A percentile compares a stretch with the other conserved stretches of the same genome.
Evolutionary conservation across 2,113 vertebrate species (phyloP).

Genomic region (Notarius quadriscutis): DNA sequence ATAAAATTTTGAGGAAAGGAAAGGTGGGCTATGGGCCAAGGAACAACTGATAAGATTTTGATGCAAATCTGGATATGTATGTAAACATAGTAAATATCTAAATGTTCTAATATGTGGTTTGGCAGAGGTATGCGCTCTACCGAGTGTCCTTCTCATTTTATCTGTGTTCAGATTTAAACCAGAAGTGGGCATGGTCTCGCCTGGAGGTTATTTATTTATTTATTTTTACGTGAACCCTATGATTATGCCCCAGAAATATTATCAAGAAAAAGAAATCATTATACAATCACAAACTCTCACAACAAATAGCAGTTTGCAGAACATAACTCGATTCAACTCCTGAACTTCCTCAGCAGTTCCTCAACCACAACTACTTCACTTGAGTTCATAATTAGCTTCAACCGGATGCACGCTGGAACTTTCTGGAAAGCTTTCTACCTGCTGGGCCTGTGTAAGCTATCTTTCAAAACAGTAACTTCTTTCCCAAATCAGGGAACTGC

Average conservation of each 20-base stretch:
- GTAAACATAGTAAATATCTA: no score
- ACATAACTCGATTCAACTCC: neutral
- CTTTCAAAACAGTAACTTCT: neutral
- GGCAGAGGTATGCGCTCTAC: no score
- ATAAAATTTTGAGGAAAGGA: no score
- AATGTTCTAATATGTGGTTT: no score
- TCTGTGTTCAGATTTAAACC: no score
- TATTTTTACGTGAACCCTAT: neutral
- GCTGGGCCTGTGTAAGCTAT: neutral
- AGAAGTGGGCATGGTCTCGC: neutral
- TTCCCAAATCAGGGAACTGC: neutral
- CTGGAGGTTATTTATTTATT: neutral
- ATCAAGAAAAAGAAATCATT: neutral
- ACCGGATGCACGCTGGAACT: neutral
- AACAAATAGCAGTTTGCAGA: neutral
- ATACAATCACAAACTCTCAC: neutral
- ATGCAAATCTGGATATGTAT: no score
- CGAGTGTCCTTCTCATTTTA: no score
- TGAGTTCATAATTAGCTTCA: neutral
- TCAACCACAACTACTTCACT: neutral
- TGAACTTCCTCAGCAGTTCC: neutral
- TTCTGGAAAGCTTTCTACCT: neutral
- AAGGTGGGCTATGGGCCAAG: no score
- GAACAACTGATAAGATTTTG: no score
- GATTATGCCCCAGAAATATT: neutral